Base-by-base conservation (phyloP, 1,140 invertebrate genomes). In the Drosophila bocqueti region DNA sequence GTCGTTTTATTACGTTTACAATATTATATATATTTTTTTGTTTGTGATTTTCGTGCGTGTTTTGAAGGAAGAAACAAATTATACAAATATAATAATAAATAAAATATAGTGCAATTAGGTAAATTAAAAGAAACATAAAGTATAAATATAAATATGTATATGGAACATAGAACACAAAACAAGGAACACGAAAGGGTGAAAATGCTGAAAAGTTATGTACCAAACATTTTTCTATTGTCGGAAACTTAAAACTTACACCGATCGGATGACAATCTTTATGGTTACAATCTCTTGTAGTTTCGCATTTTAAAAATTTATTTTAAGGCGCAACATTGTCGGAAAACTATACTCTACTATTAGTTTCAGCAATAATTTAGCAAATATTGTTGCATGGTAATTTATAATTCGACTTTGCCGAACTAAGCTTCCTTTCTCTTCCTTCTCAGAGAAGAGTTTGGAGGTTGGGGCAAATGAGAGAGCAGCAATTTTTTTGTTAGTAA, bases 21-120 rank as follows among this genome's bases (percentile, higher is more conserved):
- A 49, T 54, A 34, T 52, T 57, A n/a, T 60, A 24, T 21, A 1
- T 21, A 1, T 21, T 58, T 58, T 60, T 64, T 55, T 58, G 55
- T 61, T 55, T 66, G 24, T 42, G n/a, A 49, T 43, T 21, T 40
- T 50, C 36, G 62, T 43, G 50, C 50, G 46, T 80, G 36, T 63
- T 24, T 52, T 47, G 42, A 60, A 61, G 74, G 80, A 76, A 81
- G 55, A 66, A 83, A 84, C 55, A 79, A 83, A 84, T 76, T 13
- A 85, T 76, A 75, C 45, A 81, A 60, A 78, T 74, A 76, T 64
- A 64, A 72, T 72, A 72, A 73, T 78, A 77, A 69, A 79, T 75
- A 18, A 64, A 57, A 64, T 43, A 47, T 24, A 29, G 68, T 64
- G 67, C 61, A 79, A 57, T 42, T 21, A 58, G 21, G 21, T 36